Evolutionary conservation across 2,797 vertebrate species (phyloP).

Genomic region (Argya squamiceps): DNA sequence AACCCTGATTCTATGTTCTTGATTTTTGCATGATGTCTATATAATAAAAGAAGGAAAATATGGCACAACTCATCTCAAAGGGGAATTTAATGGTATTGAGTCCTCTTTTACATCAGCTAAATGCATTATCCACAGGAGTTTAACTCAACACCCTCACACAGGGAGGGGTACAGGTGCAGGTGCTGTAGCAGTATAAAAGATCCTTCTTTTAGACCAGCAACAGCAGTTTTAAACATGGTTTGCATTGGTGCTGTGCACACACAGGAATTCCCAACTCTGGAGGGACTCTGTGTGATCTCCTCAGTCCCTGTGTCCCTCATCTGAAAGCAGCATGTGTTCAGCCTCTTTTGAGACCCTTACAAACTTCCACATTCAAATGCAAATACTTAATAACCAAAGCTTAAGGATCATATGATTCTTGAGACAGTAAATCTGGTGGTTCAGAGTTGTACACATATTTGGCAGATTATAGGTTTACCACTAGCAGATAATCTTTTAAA

Average conservation of each 20-base stretch:
- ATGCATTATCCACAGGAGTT: neutral
- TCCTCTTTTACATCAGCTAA: neutral
- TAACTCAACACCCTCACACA: neutral
- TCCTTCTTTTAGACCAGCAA: neutral
- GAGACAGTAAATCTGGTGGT: constrained; percentile 17
- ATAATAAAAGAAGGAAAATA: neutral
- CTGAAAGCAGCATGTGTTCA: neutral
- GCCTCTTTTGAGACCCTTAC: neutral
- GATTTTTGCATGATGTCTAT: neutral
- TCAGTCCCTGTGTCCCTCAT: neutral
- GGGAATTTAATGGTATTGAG: neutral
- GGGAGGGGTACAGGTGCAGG: neutral
- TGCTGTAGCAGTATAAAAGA: neutral
- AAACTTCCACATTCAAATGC: constrained; percentile 1
- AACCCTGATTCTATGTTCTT: neutral
- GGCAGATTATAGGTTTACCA: constrained; percentile 65
- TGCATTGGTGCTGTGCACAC: neutral
- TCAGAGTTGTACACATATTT: constrained; percentile 44
- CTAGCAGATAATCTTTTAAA: constrained; percentile 31
- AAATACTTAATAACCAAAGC: constrained; percentile 24
- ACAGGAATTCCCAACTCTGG: neutral
- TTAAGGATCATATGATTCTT: constrained; percentile 57
- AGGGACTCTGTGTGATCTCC: neutral
- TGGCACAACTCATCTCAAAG: neutral
- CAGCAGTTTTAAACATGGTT: neutral